phyloP scores from a whole-genome alignment of 1,140 invertebrate species.

The Melitaea cinxia region DNA sequence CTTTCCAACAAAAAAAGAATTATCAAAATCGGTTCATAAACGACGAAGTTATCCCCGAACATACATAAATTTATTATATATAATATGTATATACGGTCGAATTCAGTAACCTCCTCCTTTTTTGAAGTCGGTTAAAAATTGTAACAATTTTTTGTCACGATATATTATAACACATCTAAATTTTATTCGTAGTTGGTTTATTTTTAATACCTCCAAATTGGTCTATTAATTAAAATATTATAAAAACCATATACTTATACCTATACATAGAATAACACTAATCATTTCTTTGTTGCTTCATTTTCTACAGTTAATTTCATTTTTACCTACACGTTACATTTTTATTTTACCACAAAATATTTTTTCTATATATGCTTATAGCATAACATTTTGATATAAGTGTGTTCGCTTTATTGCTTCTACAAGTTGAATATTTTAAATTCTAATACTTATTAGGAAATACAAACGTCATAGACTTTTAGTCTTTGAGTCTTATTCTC shows the following conservation, averaged over 20 bases:
- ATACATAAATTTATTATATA: too few relatives aligned
- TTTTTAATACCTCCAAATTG: too few relatives aligned
- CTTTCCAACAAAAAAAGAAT: too few relatives aligned
- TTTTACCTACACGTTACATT: neutral
- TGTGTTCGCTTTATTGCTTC: neutral
- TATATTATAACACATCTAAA: too few relatives aligned
- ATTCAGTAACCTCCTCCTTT: too few relatives aligned
- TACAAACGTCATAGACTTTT: neutral
- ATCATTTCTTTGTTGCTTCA: conserved; percentile 4
- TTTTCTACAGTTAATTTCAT: neutral
- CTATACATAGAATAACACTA: conserved; percentile 13
- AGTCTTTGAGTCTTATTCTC: neutral
- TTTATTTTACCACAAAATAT: neutral
- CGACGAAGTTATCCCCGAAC: too few relatives aligned
- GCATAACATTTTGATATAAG: neutral
- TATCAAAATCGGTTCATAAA: too few relatives aligned
- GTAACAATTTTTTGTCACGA: too few relatives aligned
- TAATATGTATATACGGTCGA: too few relatives aligned
- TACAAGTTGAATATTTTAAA: neutral
- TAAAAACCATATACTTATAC: neutral
- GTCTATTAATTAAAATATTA: neutral
- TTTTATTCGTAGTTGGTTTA: too few relatives aligned
- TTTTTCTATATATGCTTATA: neutral
- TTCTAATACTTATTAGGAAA: neutral
- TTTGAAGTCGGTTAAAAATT: too few relatives aligned